Base-by-base conservation (phyloP, 2,113 vertebrate species). In the Rhynchomys soricoides region DNA sequence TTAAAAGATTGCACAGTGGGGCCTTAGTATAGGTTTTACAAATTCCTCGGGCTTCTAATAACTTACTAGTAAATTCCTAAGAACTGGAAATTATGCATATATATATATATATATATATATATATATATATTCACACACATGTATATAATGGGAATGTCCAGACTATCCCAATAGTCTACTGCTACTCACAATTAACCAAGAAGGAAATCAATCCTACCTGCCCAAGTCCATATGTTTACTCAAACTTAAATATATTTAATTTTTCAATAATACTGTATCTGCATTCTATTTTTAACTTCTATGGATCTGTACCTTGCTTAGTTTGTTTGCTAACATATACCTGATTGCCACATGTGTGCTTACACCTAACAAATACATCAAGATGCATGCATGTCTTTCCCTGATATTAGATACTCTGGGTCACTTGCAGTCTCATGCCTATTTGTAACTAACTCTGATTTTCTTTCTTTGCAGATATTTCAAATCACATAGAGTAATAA, bases 361-460 rank as follows among this genome's bases (percentile, higher is more conserved):
- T 71, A 86, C 66, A 93, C 43, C 86, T 93, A 62, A 8, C 45
- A 71, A 71, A 70, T 73, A 50, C 82, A 86, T 97, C 73, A 50
- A 92, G 89, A 78, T 79, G 26, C 68, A 40, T 89, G 77, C n/a
- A 40, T 89, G 77, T 34, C 81, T 91, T 52, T 91, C 22, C 19
- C 77, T 95, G 77, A 75, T 75, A 77, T 90, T 95, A 87, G 92
- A 96, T 95, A 93, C n/a, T 93, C 79, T 79, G 73, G 71, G 34
- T 94, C 52, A 79, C 74, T 93, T 81, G 86, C n/a, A 77, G 89
- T 94, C 92, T 94, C 88, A 93, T 94, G 89, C n/a, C 55, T 79
- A 12, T 87, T 52, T 93, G 88, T 87, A 79, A 90, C 50, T 90
- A 86, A 37, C 15, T 68, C 66, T 88, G 12, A 22, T 94, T 94